phyloP scores from a whole-genome alignment of 2,888 invertebrate genomes.

The Ophion costatus region DNA sequence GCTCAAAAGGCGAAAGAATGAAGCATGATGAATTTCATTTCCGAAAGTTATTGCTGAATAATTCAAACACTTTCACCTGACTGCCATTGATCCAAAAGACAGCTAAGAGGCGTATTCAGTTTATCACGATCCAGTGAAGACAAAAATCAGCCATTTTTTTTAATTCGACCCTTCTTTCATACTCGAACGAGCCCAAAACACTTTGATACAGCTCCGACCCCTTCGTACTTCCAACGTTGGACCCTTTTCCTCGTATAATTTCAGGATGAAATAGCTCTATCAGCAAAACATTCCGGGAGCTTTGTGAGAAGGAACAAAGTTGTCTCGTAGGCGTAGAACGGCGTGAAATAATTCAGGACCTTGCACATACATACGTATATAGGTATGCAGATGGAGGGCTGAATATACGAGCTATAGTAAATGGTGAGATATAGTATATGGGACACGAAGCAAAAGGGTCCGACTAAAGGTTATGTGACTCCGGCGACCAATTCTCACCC shows the following conservation, averaged over 20 bases:
- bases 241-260: conserved; percentile 53
- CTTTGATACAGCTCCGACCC: conserved; percentile 47
- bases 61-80: no score
- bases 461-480: conserved; percentile 47
- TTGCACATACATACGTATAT: conserved; percentile 1
- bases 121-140: conserved; percentile 6
- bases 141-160: conserved; percentile 22
- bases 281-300: conserved; percentile 73
- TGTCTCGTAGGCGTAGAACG: conserved; percentile 53
- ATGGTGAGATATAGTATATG: conserved; percentile 32
- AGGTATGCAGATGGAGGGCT: not conserved
- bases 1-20: not conserved
- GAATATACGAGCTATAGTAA: not conserved
- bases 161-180: conserved; percentile 17
- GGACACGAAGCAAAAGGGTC: conserved; percentile 51
- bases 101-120: conserved; percentile 11
- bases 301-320: conserved; percentile 63
- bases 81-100: not conserved
- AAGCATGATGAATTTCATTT: not conserved
- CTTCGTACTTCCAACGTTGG: conserved; percentile 52
- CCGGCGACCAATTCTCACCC: conserved; percentile 73
- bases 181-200: conserved; percentile 38
- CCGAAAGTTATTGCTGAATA: not conserved
- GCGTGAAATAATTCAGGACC: conserved; percentile 55
- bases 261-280: conserved; percentile 69